A percentile compares a stretch with the other conserved stretches of the same genome.
Evolutionary conservation across 1,140 invertebrate genomes (phyloP).

Genomic region (Arion vulgaris): DNA sequence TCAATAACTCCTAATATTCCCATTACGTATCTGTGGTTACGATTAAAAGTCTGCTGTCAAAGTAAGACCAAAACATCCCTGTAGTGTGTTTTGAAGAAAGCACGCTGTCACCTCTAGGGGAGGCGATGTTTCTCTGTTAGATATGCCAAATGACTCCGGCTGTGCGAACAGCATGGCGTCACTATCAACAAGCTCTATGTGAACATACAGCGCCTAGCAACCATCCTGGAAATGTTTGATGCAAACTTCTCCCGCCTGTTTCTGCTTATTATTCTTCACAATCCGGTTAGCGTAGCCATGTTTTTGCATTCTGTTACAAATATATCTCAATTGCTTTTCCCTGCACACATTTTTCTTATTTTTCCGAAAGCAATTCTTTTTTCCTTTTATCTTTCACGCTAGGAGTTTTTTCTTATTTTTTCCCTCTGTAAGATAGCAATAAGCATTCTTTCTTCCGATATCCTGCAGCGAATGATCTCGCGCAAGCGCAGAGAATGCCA

Average conservation of each 20-base stretch:
- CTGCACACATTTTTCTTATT: background rate
- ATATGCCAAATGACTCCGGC: background rate
- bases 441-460: background rate
- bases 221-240: background rate
- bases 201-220: background rate
- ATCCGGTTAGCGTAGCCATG: background rate
- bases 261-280: slow-evolving; percentile 14
- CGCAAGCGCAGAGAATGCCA: slow-evolving; percentile 15
- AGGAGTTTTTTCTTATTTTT: too few species aligned
- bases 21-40: too few species aligned
- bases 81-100: background rate
- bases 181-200: background rate
- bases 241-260: slow-evolving; percentile 1
- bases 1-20: too few species aligned
- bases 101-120: background rate
- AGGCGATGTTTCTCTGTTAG: background rate
- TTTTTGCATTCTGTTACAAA: slow-evolving; percentile 11
- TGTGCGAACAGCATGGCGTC: background rate
- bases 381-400: background rate
- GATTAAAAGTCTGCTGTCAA: too few species aligned
- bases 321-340: slow-evolving; percentile 7
- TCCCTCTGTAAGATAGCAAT: background rate
- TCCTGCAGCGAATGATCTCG: slow-evolving; percentile 1
- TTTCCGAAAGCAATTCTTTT: background rate
- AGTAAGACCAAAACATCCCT: background rate